Evolutionary conservation across 2,113 vertebrate species (phyloP), one percentile per base, ranked within the genome.

Genomic region (Tonatia bakeri): DNA sequence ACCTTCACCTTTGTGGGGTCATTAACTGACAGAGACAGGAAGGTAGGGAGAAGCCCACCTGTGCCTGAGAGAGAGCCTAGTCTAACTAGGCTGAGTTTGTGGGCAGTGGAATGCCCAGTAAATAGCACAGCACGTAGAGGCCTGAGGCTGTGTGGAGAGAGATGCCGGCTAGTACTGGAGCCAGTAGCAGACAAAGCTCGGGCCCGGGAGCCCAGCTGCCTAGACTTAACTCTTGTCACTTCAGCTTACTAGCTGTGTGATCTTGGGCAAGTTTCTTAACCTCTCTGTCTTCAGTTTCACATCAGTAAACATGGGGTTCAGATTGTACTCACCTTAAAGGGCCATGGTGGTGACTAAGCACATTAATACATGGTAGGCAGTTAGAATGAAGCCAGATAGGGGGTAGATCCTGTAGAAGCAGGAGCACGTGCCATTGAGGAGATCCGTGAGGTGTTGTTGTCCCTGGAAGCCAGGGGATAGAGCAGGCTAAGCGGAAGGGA

Each of bases 361-460:
- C 14, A 33, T 45, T 13, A 54, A 73, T 31, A 75, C 89, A 52
- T 0, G 10, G 11, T 15, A 36, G 75, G 26, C 13, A 17, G 33
- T 75, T 65, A 45, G 13, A 52, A 73, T 11, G 43, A 64, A 80
- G 24, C 75, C 36, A 36, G 36, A 73, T 5, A 1, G 5, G 17
- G 33, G 38, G 45, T 19, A 4, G 45, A 65, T 4, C 0, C 22
- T 24, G 4, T 4, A 16, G 86, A n/a, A 1, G 2, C 3, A 0
- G 36, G 43, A 54, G 4, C 56, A 1, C 1, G 16, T 28, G 6
- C 45, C 24, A 17, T 12, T 4, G 15, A 33, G 9, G 59, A 54
- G 16, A n/a, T 31, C 17, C 9, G 2, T 54, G 4, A 76, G 31
- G 22, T 14, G 16, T 0, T 5, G 11, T 14, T 56, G 47, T 76